These are phyloP conservation scores for Zoroaster sp. DNA, from an alignment of 53 echinoderm and acorn worm genomes.

Conservation along the genomic window DNA sequence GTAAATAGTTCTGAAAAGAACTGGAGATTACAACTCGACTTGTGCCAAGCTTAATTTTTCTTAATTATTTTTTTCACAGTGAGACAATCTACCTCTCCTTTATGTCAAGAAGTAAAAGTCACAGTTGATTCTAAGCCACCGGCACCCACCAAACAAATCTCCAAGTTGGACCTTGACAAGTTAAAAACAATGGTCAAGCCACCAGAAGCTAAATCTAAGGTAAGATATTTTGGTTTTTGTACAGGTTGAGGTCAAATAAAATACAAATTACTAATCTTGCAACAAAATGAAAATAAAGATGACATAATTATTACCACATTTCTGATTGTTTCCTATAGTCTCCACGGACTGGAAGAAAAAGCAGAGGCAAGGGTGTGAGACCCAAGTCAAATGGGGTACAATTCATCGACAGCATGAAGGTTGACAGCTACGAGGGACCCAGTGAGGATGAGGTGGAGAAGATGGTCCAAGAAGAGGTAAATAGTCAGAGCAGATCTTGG, in stretches of 20 bases:
- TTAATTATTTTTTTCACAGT: neutral
- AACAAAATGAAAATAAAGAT: neutral
- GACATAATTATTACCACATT: neutral
- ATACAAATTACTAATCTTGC: no score
- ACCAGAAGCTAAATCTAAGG: conserved; percentile 3
- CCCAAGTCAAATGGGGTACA: conserved; percentile 53
- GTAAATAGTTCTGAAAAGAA: no score
- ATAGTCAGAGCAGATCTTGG: no score
- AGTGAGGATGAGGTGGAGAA: conserved; percentile 80
- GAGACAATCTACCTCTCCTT: neutral
- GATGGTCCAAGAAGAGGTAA: conserved; percentile 92
- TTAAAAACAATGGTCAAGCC: conserved; percentile 46
- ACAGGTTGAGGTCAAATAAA: no score
- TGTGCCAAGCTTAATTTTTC: no score
- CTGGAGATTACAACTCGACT: no score
- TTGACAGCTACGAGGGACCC: conserved; percentile 75
- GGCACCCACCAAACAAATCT: neutral
- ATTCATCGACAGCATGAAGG: conserved; percentile 66
- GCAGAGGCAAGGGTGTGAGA: conserved; percentile 25
- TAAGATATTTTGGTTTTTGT: neutral
- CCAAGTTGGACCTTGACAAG: conserved; percentile 28
- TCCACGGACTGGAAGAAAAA: conserved; percentile 17
- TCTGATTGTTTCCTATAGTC: neutral
- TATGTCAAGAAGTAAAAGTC: neutral
- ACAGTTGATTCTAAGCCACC: neutral